Evolutionary conservation across 2,113 vertebrate genomes (phyloP), one percentile per base, ranked within the genome.

Genomic region (Brienomyrus brachyistius): DNA sequence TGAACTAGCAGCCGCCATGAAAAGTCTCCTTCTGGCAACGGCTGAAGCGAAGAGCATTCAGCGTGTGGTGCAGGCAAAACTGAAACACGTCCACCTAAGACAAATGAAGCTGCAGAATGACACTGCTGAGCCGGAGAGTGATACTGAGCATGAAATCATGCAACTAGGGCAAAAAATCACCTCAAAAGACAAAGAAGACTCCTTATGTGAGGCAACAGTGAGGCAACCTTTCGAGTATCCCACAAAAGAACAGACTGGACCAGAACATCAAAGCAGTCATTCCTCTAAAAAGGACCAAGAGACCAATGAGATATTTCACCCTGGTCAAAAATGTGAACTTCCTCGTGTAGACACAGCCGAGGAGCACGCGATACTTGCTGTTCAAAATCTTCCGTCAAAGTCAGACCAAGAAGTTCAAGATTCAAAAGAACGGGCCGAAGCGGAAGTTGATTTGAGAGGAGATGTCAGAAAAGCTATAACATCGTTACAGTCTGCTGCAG

Each of bases 31-130:
- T 80, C 89, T 94, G 84, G 97, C 95, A 0, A 97, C 97, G 7
- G 92, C 93, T 0, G 95, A 98, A 88, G 97, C 97, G 35, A 96
- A 95, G 91, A 95, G 92, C 31, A 94, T 98, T 88, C 93, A 96
- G 83, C 92, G 95, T 31, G 96, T 96, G 0, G 94, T 96, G 9
- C 94, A 95, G 89, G 94, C 90, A 91, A 97, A 96, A 89, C 91
- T 93, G 48, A 93, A 94, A 47, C 91, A 74, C 35, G 91, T 48
- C 80, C 82, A 62, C n/a, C 92, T 94, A 89, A 92, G 56, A 66
- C 56, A 82, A 5, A 15, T 45, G 35, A 40, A 88, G 45, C 86
- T 91, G 62, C 35, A 94, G 3, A 62, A 90, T 8, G 92, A 92
- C 40, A 88, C 3, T 7, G 87, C 88, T 40, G 87, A 54, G 87